These are phyloP conservation scores for Microtus ochrogaster DNA, from an alignment of 2,113 vertebrate species.

Conservation along the genomic window DNA sequence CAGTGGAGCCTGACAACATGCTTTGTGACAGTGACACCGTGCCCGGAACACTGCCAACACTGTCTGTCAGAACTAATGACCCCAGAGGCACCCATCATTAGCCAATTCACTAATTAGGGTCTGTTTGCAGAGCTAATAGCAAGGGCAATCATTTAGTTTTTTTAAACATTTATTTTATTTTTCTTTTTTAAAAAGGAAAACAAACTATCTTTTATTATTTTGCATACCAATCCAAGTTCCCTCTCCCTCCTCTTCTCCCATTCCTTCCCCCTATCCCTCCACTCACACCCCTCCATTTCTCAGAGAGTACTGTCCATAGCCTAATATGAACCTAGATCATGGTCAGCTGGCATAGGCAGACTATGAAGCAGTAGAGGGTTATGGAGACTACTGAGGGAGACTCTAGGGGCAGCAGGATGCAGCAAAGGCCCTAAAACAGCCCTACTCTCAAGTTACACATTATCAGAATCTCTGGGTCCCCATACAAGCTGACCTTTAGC, in stretches of 20 bases:
- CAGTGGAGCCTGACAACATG: background rate
- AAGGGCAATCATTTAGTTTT: conserved; percentile 26
- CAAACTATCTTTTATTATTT: too few relatives aligned
- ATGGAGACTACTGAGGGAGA: background rate
- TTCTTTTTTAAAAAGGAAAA: too few relatives aligned
- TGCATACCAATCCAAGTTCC: too few relatives aligned
- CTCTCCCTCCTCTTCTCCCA: too few relatives aligned
- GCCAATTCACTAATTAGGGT: conserved; percentile 67
- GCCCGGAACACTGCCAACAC: background rate
- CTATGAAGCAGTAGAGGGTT: background rate
- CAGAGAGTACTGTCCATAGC: background rate
- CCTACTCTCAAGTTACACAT: background rate
- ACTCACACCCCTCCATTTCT: too few relatives aligned
- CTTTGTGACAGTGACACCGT: background rate
- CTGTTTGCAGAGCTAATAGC: conserved; percentile 57
- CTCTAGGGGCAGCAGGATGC: background rate
- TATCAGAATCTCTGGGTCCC: background rate
- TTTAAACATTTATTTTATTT: too few relatives aligned
- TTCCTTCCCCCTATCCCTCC: too few relatives aligned
- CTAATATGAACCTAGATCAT: background rate
- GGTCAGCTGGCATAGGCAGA: background rate
- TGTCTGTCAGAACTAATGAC: conserved; percentile 61
- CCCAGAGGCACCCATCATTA: conserved; percentile 65
- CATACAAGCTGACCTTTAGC: background rate
- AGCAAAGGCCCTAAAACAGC: background rate